Conservation (phyloP, 2,888 invertebrate species). For the Eristalis arbustorum region DNA sequence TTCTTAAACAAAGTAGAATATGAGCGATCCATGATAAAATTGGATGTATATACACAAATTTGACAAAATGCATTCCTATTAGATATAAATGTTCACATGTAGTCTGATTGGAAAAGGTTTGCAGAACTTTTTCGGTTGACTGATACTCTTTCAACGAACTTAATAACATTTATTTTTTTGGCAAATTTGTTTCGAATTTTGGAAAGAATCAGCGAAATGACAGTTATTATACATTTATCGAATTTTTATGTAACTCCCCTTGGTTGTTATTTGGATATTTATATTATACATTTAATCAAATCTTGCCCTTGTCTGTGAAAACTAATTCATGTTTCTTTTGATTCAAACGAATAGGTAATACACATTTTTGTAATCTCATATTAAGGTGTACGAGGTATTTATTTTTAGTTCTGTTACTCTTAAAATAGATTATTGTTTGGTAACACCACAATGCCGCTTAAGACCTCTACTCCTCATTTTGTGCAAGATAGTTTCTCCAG, state of each 20-base stretch:
- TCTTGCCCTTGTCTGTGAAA: background rate
- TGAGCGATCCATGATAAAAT: background rate
- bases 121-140: background rate
- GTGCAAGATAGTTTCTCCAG: too few relatives aligned
- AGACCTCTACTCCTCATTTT: too few relatives aligned
- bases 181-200: background rate
- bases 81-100: constrained; percentile 5
- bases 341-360: background rate
- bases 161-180: background rate
- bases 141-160: background rate
- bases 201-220: background rate
- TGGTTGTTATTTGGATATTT: background rate
- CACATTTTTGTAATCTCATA: background rate
- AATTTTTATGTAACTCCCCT: background rate
- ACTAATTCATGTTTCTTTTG: background rate
- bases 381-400: background rate
- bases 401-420: background rate
- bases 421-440: background rate
- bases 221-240: background rate
- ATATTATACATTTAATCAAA: background rate
- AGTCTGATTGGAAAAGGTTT: background rate
- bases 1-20: background rate
- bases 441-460: too few relatives aligned
- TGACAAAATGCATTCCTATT: constrained; percentile 35
- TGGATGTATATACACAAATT: background rate